Base-by-base conservation (phyloP, 2,113 vertebrate genomes). In the Sula dactylatra region DNA sequence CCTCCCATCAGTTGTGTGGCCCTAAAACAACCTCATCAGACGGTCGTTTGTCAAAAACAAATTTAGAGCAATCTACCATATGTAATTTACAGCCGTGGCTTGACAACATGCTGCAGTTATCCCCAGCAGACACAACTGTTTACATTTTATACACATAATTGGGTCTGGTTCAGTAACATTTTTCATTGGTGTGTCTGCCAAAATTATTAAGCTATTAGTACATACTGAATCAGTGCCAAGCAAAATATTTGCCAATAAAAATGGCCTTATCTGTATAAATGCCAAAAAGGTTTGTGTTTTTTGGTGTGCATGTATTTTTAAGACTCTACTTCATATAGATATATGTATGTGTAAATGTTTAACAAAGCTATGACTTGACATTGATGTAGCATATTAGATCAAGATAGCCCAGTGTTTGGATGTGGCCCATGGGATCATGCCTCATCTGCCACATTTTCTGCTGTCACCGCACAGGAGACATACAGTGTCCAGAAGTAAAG, bases 171-270 rank as follows among this genome's bases (percentile, higher is more conserved):
- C 88, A 91, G 81, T 64, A 94, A 96, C 84, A 72, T 92, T 93
- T 87, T 97, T 96, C 93, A 82, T 69, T 97, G 80, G 93, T 84
- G 78, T 67, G 88, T 74, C 92, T 96, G 73, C 86, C 86, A 94
- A 79, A 84, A 94, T 94, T 79, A 94, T 90, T 96, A 92, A 76
- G 85, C 85, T 95, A 88, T 94, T 95, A 95, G 94, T 84, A 94
- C 34, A 80, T 1, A 42, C 92, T 97, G 95, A 96, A 96, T 52
- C 6, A 0, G 20, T 81, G 80, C 79, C 96, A 97, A 94, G 91
- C 17, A 91, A 92, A 95, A 73, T 87, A 84, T 94, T 87, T 90
- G 91, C 89, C 91, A 80, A 82, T 88, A 91, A 90, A 91, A 92
- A 93, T 92, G 50, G 65, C 82, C 96, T 93, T 96, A 96, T 94